Percentiles rank a stretch among this genome's conserved stretches.
These are phyloP conservation scores for Nomada goodeniana DNA, from an alignment of 2,888 invertebrate genomes.

Conservation along the genomic window DNA sequence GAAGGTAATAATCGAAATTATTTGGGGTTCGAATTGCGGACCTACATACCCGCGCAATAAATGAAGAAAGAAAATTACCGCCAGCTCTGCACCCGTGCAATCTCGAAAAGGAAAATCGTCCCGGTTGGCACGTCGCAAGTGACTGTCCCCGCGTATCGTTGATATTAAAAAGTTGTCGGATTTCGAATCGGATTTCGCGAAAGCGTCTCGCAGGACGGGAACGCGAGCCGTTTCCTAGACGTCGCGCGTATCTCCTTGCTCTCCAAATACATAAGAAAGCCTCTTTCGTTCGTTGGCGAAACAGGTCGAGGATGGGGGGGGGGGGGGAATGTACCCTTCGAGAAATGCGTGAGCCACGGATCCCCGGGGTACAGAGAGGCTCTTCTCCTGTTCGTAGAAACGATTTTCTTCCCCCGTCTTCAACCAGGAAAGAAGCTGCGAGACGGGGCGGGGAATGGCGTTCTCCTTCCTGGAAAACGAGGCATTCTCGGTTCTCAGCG, in stretches of 20 bases:
- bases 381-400: constrained; percentile 44
- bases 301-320: constrained; percentile 1
- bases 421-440: constrained; percentile 23
- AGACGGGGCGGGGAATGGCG: not conserved
- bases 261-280: not conserved
- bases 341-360: constrained; percentile 32
- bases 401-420: constrained; percentile 47
- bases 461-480: constrained; percentile 24
- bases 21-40: too few species aligned
- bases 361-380: not conserved
- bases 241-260: not conserved
- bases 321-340: constrained; percentile 17
- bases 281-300: not conserved
- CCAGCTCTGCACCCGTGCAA: too few species aligned
- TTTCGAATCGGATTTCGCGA: constrained; percentile 29
- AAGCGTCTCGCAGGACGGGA: not conserved
- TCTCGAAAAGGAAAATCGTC: too few species aligned
- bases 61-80: not conserved
- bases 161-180: not conserved
- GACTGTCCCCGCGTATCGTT: not conserved
- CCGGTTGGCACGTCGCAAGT: not conserved
- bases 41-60: too few species aligned
- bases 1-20: too few species aligned
- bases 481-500: constrained; percentile 21
- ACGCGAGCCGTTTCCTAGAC: not conserved